Base-by-base conservation (phyloP, 2,797 vertebrate species). In the Artibeus jamaicensis region DNA sequence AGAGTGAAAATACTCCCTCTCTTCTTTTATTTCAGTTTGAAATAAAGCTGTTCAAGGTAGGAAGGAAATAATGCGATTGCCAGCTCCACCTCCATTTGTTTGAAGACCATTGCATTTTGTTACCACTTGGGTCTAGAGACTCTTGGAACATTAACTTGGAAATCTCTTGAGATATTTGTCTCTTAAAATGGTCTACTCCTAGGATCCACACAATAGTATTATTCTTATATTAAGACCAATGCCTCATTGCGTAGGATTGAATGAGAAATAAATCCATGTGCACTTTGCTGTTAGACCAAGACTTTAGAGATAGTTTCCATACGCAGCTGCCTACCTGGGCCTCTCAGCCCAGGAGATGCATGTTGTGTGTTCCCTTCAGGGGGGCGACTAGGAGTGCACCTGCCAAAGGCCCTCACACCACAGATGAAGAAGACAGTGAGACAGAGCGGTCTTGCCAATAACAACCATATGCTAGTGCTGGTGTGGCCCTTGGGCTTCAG, bases 201-300 rank as follows among this genome's bases (percentile, higher is more conserved):
- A 39, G 16, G 15, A 24, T 71, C 24, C 46, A 55, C 6, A n/a
- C 16, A 74, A 46, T 2, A 78, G 15, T 71, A 65, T 70, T 89
- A 62, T 70, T 91, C 44, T 83, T 86, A 89, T 65, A 37, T 48
- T 62, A 93, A 96, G 76, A 71, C 11, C 26, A 94, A 59, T 29
- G 62, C 4, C 8, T 79, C 59, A 79, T 34, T 22, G 8, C 78
- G 26, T 3, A 93, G 53, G 84, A 48, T 62, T 55, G 18, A 87
- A 22, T 46, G 21, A 89, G 44, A 68, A 50, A 59, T 39, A 77
- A 67, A 77, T 14, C 44, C 44, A 74, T 12, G 0, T 24, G 15
- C 46, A 59, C 89, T 93, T 86, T 77, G 16, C 15, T 71, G 24
- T 37, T 3, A 48, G 32, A 34, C 8, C 18, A 76, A 53, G 59